These are phyloP conservation scores for Drosophila kurseongensis DNA, from an alignment of 1,140 invertebrate genomes.

Conservation along the genomic window DNA sequence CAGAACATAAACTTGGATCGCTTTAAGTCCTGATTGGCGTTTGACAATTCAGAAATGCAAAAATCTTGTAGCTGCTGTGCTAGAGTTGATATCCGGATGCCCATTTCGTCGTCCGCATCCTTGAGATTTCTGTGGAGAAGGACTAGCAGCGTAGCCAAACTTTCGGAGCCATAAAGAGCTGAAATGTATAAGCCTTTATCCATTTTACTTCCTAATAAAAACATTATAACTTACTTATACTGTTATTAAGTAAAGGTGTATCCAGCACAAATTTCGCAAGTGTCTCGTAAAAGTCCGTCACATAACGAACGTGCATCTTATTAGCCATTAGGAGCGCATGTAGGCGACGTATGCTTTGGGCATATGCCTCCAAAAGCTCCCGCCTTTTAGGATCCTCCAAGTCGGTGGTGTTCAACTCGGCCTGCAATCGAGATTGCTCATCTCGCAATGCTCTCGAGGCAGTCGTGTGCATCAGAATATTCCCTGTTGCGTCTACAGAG, in stretches of 20 bases:
- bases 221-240: conserved; percentile 14
- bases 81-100: background rate
- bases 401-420: conserved; percentile 1
- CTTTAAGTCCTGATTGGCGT: conserved; percentile 7
- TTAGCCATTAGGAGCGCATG: conserved; percentile 29
- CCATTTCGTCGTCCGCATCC: background rate
- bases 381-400: background rate
- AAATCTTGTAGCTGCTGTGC: conserved; percentile 25
- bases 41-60: conserved; percentile 24
- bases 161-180: conserved; percentile 53
- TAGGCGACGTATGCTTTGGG: conserved; percentile 25
- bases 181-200: background rate
- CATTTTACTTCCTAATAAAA: fast-evolving
- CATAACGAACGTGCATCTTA: conserved; percentile 21
- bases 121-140: conserved; percentile 4
- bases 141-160: conserved; percentile 53
- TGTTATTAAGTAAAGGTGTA: background rate
- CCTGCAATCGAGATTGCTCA: conserved; percentile 12
- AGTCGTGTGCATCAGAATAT: conserved; percentile 18
- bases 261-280: conserved; percentile 31
- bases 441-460: conserved; percentile 17
- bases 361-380: conserved; percentile 25
- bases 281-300: conserved; percentile 26
- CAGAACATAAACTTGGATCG: conserved; percentile 40
- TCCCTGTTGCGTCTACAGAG: conserved; percentile 44